Conservation (phyloP, 2,113 vertebrate genomes). For the Saccopteryx leptura region DNA sequence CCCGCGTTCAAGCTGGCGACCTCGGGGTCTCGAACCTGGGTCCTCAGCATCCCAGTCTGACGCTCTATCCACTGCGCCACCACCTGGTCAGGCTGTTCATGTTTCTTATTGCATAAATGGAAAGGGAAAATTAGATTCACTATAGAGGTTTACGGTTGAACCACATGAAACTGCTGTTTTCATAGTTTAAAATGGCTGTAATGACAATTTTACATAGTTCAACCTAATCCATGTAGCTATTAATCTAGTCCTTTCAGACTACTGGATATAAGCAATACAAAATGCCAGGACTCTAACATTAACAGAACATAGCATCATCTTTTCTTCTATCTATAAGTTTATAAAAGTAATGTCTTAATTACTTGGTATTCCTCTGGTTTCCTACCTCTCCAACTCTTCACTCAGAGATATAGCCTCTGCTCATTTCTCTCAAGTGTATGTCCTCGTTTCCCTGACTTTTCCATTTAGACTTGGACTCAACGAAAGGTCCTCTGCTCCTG, state of each 20-base stretch:
- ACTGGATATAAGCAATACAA: background rate
- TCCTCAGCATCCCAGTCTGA: too few species aligned
- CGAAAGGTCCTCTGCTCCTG: background rate
- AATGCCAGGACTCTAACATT: conserved; percentile 24
- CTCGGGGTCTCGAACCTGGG: too few species aligned
- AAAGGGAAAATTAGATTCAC: background rate
- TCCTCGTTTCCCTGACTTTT: background rate
- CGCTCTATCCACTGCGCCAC: too few species aligned
- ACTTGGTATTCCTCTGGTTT: background rate
- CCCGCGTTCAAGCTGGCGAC: too few species aligned
- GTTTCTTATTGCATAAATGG: background rate
- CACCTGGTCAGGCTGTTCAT: too few species aligned
- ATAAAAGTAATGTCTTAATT: background rate
- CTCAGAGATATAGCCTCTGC: background rate
- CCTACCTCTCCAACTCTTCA: background rate
- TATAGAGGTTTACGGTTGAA: background rate
- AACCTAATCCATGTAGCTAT: background rate
- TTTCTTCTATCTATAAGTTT: background rate
- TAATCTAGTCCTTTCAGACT: conserved; percentile 39
- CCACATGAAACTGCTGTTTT: background rate
- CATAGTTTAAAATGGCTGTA: background rate
- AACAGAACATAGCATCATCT: background rate
- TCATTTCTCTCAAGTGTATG: background rate
- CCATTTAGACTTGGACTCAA: background rate
- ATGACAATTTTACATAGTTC: background rate